A percentile compares a stretch with the other conserved stretches of the same genome.
These are phyloP conservation scores for Burhinus oedicnemus DNA, from an alignment of 2,113 vertebrate genomes.

Conservation along the genomic window DNA sequence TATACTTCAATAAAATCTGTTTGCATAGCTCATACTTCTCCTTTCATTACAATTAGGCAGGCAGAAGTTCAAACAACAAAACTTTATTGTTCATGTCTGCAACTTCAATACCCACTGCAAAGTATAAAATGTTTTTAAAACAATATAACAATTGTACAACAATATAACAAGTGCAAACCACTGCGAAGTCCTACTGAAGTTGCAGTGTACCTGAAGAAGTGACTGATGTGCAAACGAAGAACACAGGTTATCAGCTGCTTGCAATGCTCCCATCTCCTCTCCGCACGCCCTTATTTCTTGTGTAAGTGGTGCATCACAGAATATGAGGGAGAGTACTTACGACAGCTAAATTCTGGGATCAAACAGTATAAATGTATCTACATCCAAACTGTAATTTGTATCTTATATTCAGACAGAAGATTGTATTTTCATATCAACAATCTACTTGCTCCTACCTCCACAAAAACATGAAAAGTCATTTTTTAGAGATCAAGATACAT, in stretches of 20 bases:
- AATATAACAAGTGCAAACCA: background rate
- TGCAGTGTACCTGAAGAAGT: background rate
- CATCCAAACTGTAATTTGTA: background rate
- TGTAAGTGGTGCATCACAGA: background rate
- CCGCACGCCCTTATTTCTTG: background rate
- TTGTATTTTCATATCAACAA: background rate
- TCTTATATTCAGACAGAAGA: background rate
- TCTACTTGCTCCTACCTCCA: background rate
- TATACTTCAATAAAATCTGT: constrained; percentile 53
- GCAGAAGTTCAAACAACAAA: constrained; percentile 47
- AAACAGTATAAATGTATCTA: background rate
- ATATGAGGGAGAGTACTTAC: background rate
- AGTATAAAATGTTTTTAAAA: constrained; percentile 6
- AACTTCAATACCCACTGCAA: constrained; percentile 19
- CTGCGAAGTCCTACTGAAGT: background rate
- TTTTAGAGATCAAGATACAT: background rate
- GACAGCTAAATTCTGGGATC: background rate
- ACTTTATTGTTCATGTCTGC: background rate
- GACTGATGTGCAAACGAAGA: background rate
- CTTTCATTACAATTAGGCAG: constrained; percentile 14
- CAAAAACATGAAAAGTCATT: background rate
- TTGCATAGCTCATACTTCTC: constrained; percentile 27
- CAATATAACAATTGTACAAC: background rate
- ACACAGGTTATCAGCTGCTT: background rate
- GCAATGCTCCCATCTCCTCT: background rate